Conservation (phyloP, 2,888 invertebrate genomes). For the Sialis lutaria region DNA sequence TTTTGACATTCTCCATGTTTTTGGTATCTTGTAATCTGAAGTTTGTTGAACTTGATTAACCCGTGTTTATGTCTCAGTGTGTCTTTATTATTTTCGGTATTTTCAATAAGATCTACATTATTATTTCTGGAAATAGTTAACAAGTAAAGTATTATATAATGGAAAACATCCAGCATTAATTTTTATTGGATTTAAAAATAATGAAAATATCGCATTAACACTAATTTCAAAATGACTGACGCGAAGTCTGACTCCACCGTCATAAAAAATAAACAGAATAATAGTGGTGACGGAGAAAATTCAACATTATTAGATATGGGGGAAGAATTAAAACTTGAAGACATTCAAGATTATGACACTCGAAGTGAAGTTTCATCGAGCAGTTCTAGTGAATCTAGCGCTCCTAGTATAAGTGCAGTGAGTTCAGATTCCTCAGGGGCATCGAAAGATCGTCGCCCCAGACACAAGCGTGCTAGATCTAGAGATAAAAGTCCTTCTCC, state of each 20-base stretch:
- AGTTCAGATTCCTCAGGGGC: constrained; percentile 47
- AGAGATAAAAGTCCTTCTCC: constrained; percentile 22
- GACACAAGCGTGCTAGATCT: constrained; percentile 35
- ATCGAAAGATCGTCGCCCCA: constrained; percentile 32
- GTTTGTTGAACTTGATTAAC: no score
- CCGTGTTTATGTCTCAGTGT: no score
- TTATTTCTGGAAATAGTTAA: no score
- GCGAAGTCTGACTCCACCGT: constrained; percentile 2
- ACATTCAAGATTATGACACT: constrained; percentile 61
- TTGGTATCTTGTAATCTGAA: no score
- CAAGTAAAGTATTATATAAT: no score
- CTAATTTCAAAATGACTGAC: constrained; percentile 5
- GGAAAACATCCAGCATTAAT: no score
- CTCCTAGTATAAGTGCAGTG: constrained; percentile 62
- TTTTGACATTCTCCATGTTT: no score
- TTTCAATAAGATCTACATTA: no score
- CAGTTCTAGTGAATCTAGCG: constrained; percentile 50
- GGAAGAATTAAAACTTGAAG: constrained; percentile 62
- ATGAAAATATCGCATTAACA: constrained; percentile 17
- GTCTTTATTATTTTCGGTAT: no score
- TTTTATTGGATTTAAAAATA: constrained; percentile 1
- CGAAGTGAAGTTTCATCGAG: constrained; percentile 79
- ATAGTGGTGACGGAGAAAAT: constrained; percentile 24
- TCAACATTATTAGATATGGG: constrained; percentile 42
- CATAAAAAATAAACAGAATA: constrained; percentile 14